Evolutionary conservation across 2,113 vertebrate species (phyloP).

Genomic region (Ciconia maguari): DNA sequence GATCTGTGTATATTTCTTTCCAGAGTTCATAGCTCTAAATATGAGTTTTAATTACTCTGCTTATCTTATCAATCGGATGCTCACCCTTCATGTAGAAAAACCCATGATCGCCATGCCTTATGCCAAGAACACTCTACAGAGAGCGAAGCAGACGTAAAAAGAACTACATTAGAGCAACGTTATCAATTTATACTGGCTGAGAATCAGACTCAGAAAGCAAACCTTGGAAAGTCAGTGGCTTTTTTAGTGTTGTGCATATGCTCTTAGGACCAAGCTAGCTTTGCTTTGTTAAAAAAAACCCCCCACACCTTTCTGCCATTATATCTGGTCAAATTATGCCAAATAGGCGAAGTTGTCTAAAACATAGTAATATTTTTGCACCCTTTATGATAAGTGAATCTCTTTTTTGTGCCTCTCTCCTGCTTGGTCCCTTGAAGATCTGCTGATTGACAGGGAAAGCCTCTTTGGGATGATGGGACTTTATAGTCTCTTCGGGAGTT

Average conservation of each 20-base stretch:
- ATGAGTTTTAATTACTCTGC: neutral
- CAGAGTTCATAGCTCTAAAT: neutral
- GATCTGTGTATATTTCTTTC: neutral
- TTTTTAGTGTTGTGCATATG: neutral
- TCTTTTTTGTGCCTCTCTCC: neutral
- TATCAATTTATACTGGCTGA: neutral
- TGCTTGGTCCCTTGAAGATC: neutral
- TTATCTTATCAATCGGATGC: neutral
- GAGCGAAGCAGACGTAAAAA: neutral
- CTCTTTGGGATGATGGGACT: neutral
- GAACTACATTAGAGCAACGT: neutral
- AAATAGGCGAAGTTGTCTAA: neutral
- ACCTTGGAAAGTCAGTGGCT: neutral
- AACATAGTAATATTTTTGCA: neutral
- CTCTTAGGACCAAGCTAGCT: neutral
- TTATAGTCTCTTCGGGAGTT: neutral
- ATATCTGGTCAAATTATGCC: neutral
- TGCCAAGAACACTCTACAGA: rapidly evolving
- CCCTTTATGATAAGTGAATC: neutral
- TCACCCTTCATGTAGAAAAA: neutral
- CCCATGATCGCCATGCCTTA: rapidly evolving
- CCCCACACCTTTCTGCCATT: neutral
- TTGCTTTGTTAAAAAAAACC: neutral
- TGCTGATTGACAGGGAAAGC: neutral
- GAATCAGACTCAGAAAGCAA: neutral